Base-by-base conservation (phyloP, 2,888 invertebrate species). In the Trachelus tabidus region DNA sequence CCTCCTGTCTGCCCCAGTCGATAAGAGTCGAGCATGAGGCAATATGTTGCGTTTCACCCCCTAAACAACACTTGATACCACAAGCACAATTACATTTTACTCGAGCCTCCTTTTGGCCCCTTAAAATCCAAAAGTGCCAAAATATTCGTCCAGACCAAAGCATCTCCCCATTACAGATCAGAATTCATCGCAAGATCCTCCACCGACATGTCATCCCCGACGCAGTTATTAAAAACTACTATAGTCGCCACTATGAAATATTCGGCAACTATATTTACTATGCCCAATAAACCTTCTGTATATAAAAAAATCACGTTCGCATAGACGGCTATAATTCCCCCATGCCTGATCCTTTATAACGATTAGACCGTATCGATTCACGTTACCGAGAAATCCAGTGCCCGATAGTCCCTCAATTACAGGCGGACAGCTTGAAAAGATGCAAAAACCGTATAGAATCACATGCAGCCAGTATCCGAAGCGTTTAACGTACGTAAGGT, bases 1-100 rank as follows among this genome's bases (percentile, higher is more conserved):
- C 82, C 81, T 87, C 82, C 86, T 87, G 87, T 87, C 87, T 88
- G 86, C 87, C 86, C 83, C 83, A 87, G 87, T 89, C 88, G 89
- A 88, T 89, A 89, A 87, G 87, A 88, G 85, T 85, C 85, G 84
- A 85, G 73, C 34, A 87, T 84, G 84, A 85, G 85, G 85, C 87
- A 89, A 88, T 89, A 87, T 88, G 88, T 87, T 89, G 85, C 86
- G 84, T 87, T 85, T 88, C 87, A 85, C 86, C 85, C 85, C 85
- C 81, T 12, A 33, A 33, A 31, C 71, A 34, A 71, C 71, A 34
- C 34, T 71, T 71, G 31, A 33, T 71, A 71, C 40, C 81, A 77
- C 84, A 81, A 79, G 81, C 80, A 81, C 85, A 84, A 86, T 85
- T 85, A 86, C 84, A 80, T 81, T 80, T 81, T 30, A 40, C n/a